Percentiles rank a stretch among this genome's conserved stretches.
Evolutionary conservation across 2,113 vertebrate genomes (phyloP).

Genomic region (Erpornis zantholeuca): DNA sequence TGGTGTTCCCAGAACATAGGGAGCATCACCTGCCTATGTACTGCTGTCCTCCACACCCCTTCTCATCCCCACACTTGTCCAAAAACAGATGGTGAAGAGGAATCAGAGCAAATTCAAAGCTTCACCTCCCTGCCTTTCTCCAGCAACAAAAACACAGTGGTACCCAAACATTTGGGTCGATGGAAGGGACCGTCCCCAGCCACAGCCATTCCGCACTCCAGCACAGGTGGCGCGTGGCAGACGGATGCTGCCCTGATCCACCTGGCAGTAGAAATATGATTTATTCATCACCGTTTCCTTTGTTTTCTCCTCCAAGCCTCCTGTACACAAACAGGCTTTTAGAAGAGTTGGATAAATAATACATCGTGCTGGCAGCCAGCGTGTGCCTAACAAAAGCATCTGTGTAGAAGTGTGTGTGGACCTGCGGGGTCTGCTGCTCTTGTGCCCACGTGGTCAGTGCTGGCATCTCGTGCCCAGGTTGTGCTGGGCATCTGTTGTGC

Average conservation of each 20-base stretch:
- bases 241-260: neutral
- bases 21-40: neutral
- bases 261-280: neutral
- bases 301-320: neutral
- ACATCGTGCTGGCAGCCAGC: neutral
- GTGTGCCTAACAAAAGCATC: neutral
- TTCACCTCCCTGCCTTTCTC: neutral
- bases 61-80: neutral
- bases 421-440: neutral
- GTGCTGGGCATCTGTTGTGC: fast-evolving
- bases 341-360: conserved; percentile 36
- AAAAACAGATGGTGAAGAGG: neutral
- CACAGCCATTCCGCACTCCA: neutral
- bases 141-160: neutral
- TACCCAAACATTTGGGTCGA: neutral
- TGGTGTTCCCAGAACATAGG: neutral
- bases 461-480: fast-evolving
- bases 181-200: fast-evolving
- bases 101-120: neutral
- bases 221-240: neutral
- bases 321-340: neutral
- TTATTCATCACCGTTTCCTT: conserved; percentile 31
- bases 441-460: fast-evolving
- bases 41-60: fast-evolving
- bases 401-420: neutral